Evolutionary conservation across 64 coral and sea anemone genomes (phyloP), one percentile per base, ranked within the genome.

Genomic region (Catalaphyllia jardinei): DNA sequence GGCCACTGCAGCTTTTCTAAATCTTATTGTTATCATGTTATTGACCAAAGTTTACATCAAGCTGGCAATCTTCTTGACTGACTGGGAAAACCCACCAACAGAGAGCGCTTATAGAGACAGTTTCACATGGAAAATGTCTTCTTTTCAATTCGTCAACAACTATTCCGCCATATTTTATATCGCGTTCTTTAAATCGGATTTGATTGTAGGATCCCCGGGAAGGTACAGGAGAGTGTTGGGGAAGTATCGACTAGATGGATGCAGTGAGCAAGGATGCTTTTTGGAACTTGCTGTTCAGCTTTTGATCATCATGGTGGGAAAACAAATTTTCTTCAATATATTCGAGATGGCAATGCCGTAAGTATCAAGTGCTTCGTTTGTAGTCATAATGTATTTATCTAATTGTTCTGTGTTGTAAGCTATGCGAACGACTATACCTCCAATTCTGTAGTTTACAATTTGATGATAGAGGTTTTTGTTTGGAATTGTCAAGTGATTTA

Each of bases 131-230:
- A 95, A 95, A 63, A 95, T 95, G 94, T 92, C 50, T 17, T 38
- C 92, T 20, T 95, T 95, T 62, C 94, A 95, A 86, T 95, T 95
- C 73, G 94, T 95, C 0, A 95, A 95, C 31, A 95, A 78, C 14
- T 95, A 92, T 30, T 67, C 93, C 0, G 88, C 93, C 13, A 79
- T 95, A 0, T 95, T 95, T 69, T 95, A 95, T 55, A 95, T 95
- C 71, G 93, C 93, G 0, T 95, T 95, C 76, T 95, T 95, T 89
- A 95, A 95, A 84, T 82, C 90, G 25, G 86, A 77, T 31, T 86
- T 80, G 38, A 71, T 95, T 14, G 79, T 95, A 3, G 93, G 93
- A 74, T 88, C 93, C 29, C 93, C 93, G 22, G 85, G 93, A 8
- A 87, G 55, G 16, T 95, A 95, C 51, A 71, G 60, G 13, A 74